Evolutionary conservation across 64 coral and sea anemone species (phyloP).

Genomic region (Actinia equina): DNA sequence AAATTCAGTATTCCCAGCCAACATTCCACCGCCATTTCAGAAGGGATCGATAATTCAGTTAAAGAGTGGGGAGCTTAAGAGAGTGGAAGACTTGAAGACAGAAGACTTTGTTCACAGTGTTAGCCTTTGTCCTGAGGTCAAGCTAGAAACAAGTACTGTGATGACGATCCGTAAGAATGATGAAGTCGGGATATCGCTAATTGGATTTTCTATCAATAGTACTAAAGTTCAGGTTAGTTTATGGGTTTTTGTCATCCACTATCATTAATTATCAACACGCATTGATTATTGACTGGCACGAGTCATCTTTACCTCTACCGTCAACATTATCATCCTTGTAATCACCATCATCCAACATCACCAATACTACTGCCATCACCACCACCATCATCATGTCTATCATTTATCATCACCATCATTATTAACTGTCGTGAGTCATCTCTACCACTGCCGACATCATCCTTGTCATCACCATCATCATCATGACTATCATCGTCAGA

Average conservation of each 20-base stretch:
- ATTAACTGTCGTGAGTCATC: too few species aligned
- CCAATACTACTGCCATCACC: too few species aligned
- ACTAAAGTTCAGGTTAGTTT: constrained; percentile 77
- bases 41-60: constrained; percentile 94
- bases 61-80: constrained; percentile 79
- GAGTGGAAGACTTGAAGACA: constrained; percentile 87
- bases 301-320: neutral
- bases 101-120: constrained; percentile 92
- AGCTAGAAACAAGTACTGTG: constrained; percentile 85
- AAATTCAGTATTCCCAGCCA: neutral
- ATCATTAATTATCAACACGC: too few species aligned
- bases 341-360: too few species aligned
- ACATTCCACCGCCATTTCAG: constrained; percentile 75
- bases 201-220: constrained; percentile 80
- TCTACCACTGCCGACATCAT: too few species aligned
- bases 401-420: too few species aligned
- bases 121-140: constrained; percentile 77
- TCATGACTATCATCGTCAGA: too few species aligned
- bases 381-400: too few species aligned
- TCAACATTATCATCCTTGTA: too few species aligned
- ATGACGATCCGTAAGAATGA: constrained; percentile 63
- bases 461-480: too few species aligned
- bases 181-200: constrained; percentile 60
- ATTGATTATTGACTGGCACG: too few species aligned
- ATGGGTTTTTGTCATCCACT: neutral